Conservation (phyloP, 2,888 invertebrate genomes). For the Flexamia atlantica region DNA sequence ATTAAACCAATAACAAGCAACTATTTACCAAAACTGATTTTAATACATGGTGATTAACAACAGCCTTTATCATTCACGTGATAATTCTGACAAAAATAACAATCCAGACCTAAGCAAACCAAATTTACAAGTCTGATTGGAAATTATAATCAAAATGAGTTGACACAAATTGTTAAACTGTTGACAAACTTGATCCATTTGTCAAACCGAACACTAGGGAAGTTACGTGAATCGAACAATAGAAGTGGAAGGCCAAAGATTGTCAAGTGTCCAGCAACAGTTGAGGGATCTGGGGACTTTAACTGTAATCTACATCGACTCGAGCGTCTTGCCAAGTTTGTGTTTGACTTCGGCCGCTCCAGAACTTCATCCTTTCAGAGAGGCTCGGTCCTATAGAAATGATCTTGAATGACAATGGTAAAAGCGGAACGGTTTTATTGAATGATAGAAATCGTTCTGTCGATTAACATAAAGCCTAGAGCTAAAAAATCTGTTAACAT, state of each 20-base stretch:
- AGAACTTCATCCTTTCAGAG: not conserved
- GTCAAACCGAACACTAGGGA: not conserved
- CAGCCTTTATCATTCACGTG: too few relatives aligned
- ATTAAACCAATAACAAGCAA: too few relatives aligned
- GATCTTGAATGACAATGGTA: not conserved
- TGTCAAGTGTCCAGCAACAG: slow-evolving; percentile 25
- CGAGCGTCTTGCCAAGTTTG: not conserved
- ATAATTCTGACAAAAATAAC: too few relatives aligned
- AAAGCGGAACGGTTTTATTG: not conserved
- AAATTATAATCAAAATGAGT: too few relatives aligned
- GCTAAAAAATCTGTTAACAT: too few relatives aligned
- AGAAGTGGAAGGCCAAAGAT: slow-evolving; percentile 5
- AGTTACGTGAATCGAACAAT: slow-evolving; percentile 26
- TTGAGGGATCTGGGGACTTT: slow-evolving; percentile 11
- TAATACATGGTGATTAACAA: too few relatives aligned
- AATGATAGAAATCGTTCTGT: not conserved
- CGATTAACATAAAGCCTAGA: too few relatives aligned
- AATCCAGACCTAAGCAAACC: too few relatives aligned
- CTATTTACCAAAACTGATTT: too few relatives aligned
- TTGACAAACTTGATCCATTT: slow-evolving; percentile 4
- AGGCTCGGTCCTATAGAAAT: not conserved
- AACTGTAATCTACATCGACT: slow-evolving; percentile 33
- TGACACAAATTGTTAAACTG: too few relatives aligned
- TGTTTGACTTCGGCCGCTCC: not conserved
- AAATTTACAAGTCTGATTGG: too few relatives aligned